Evolutionary conservation across 2,888 invertebrate genomes (phyloP), one percentile per base, ranked within the genome.

Genomic region (Pelosia muscerda): DNA sequence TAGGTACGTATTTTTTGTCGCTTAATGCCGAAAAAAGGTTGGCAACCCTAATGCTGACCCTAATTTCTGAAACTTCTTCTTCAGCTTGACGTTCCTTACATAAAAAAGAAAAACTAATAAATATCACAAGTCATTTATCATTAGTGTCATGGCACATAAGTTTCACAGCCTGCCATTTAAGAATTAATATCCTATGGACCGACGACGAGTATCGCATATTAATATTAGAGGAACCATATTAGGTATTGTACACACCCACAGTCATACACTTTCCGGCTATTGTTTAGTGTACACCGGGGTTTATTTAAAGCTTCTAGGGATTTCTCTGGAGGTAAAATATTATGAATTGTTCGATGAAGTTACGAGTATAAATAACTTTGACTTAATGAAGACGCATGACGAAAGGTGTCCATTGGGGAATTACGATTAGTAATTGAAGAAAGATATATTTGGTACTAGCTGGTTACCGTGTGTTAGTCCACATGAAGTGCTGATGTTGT

Each of bases 191-290:
- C 63, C 38, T 23, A 63, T 23, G 56, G 31, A 23, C 22, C 23
- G 34, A n/a, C 26, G 25, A 55, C 56, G 34, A 55, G n/a, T 3
- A 26, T 23, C 25, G 71, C 62, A 71, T 71, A 71, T 65, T n/a
- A 8, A n/a, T 49, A 71, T 67, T 31, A 68, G 55, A 54, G n/a
- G 15, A 59, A 9, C 62, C 65, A 54, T 63, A 49, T 65, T 42
- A 57, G 62, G 61, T 49, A 49, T 34, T 31, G 38, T 38, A 64
- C 67, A 56, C 64, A 58, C 67, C 65, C 28, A 38, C 69, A n/a
- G 57, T 60, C 34, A 38, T 60, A 28, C 63, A 54, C 63, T 67
- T 77, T 83, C 83, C 83, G 80, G 74, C 76, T 73, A 81, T 83
- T 83, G 83, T 83, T 66, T 62, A 28, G 59, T 56, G 62, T 69